Conservation (phyloP, 1,140 invertebrate species). For the Homalodisca vitripennis region DNA sequence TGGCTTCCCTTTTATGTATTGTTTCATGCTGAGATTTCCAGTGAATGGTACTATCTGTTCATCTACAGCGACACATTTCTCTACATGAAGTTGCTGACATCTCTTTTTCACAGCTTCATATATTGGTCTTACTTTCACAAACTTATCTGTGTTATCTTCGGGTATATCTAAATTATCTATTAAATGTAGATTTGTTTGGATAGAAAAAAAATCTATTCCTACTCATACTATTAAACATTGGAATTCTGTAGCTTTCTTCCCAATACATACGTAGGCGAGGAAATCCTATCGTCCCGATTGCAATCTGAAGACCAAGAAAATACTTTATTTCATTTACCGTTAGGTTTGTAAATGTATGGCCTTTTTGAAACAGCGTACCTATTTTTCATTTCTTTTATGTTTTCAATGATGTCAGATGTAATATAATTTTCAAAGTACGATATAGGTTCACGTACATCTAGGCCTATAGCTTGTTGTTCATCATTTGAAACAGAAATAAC, state of each 20-base stretch:
- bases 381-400: no score
- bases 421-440: no score
- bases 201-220: constrained; percentile 38
- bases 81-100: constrained; percentile 39
- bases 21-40: constrained; percentile 40
- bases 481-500: no score
- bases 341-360: no score
- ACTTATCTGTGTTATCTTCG: constrained; percentile 38
- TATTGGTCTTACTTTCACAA: constrained; percentile 44
- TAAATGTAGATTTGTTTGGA: constrained; percentile 42
- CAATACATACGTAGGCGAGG: constrained; percentile 24
- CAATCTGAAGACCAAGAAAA: constrained; percentile 24
- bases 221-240: constrained; percentile 29
- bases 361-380: no score
- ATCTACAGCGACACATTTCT: constrained; percentile 40
- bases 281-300: constrained; percentile 15
- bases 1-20: constrained; percentile 42
- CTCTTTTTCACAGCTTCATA: constrained; percentile 40
- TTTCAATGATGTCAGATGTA: no score
- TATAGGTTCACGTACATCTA: no score
- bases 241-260: constrained; percentile 12
- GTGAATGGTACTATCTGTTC: constrained; percentile 44
- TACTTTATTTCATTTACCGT: constrained; percentile 8
- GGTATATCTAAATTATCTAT: constrained; percentile 38
- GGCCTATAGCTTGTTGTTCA: no score